Evolutionary conservation across 2,797 vertebrate genomes (phyloP).

Genomic region (Falco cherrug): DNA sequence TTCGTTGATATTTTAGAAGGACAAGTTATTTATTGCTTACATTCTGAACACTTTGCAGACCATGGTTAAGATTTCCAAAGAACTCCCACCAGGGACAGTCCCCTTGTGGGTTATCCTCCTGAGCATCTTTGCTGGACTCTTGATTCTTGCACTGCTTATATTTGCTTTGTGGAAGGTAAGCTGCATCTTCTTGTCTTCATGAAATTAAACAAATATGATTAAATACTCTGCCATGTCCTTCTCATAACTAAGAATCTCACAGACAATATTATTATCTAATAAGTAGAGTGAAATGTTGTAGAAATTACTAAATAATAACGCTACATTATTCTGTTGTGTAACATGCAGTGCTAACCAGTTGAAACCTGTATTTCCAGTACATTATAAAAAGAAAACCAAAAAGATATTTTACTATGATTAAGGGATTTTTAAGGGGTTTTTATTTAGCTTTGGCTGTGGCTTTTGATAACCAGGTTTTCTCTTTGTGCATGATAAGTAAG

Average conservation of each 20-base stretch:
- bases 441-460: neutral
- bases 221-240: neutral
- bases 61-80: slow-evolving; percentile 90
- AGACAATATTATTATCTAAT: neutral
- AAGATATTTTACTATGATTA: fast-evolving
- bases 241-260: neutral
- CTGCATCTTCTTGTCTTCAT: neutral
- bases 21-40: neutral
- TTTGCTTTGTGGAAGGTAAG: slow-evolving; percentile 95
- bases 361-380: neutral
- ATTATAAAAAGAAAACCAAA: neutral
- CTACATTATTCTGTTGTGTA: neutral
- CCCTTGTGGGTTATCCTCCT: slow-evolving; percentile 94
- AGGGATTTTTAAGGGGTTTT: neutral
- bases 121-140: slow-evolving; percentile 90
- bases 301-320: neutral
- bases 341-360: fast-evolving
- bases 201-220: neutral
- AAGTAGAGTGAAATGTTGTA: neutral
- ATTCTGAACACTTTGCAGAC: slow-evolving; percentile 78
- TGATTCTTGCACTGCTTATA: slow-evolving; percentile 93
- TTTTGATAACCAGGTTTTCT: neutral
- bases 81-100: slow-evolving; percentile 82
- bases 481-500: neutral
- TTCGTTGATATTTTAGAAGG: neutral